Evolutionary conservation across 2,113 vertebrate species (phyloP), one percentile per base, ranked within the genome.

Genomic region (Porphyrio hochstetteri): DNA sequence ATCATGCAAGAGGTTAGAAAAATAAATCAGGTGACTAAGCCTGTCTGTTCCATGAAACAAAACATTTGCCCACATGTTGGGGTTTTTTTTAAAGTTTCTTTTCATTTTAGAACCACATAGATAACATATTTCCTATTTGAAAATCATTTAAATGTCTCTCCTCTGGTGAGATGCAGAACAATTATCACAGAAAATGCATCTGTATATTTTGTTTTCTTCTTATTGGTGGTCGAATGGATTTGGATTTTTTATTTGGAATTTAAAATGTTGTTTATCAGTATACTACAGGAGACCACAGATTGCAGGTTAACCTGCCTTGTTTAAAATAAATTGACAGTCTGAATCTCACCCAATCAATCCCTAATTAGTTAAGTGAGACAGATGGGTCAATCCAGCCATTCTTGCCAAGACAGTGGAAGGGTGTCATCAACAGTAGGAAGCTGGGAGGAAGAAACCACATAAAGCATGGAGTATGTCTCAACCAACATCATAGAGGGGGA

Each of bases 261-360:
- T 82, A 33, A 96, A 94, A 36, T 61, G 57, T n/a, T 89, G 52
- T 24, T 81, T 97, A 86, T 90, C 48, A 50, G 9, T 63, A 31
- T 48, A 23, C 18, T 44, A 4, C 18, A 25, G 57, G 60, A 95
- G 48, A 83, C 65, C 72, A 93, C 82, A 95, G 80, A 94, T 65
- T 95, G 76, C 65, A 93, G 83, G 86, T 84, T 96, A 95, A 90
- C 88, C 65, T 86, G 44, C 33, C 61, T 71, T 15, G 0, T 92
- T 95, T 86, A 67, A 94, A 96, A 93, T 57, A 90, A 79, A 88
- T 86, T 56, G 53, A 27, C 90, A 93, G 31, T 55, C 86, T 97
- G 92, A 88, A 90, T 95, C 55, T 75, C 59, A 85, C 36, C 50
- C 90, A 93, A 63, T 89, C 42, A 90, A 91, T 69, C 44, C 31